Percentiles rank a stretch among this genome's conserved stretches.
phyloP scores from a whole-genome alignment of 2,797 vertebrate genomes.

The Parauchenoglanis punctatus region DNA sequence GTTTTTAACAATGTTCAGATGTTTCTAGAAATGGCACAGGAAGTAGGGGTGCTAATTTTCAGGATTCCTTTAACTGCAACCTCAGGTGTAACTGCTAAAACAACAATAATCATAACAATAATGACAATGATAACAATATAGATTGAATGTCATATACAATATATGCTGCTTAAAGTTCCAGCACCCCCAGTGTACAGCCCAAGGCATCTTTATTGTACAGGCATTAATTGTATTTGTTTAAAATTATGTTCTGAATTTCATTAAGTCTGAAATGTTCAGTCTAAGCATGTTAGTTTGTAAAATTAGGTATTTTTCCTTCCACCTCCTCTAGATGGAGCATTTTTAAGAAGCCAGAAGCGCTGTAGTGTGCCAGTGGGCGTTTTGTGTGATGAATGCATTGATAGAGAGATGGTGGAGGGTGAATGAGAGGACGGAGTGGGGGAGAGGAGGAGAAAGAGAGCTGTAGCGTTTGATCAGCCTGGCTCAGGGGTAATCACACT shows the following conservation, averaged over 20 bases:
- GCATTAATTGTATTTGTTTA: not conserved
- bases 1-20: not conserved
- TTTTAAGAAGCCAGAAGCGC: not conserved
- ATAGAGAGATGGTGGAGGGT: slow-evolving; percentile 28
- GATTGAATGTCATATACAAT: not conserved
- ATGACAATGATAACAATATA: not conserved
- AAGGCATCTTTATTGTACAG: not conserved
- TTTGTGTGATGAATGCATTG: slow-evolving; percentile 14
- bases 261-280: slow-evolving; percentile 1
- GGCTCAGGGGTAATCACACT: slow-evolving; percentile 63
- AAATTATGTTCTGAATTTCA: not conserved
- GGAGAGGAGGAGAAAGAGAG: slow-evolving; percentile 13
- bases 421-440: slow-evolving; percentile 29
- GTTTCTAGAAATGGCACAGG: not conserved
- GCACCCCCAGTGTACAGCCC: not conserved
- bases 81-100: not conserved
- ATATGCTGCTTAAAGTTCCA: not conserved
- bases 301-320: not conserved
- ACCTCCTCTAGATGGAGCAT: slow-evolving; percentile 52
- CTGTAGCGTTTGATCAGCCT: slow-evolving; percentile 60
- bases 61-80: not conserved
- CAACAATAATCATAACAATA: not conserved
- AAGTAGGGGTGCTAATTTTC: not conserved
- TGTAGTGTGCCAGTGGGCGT: slow-evolving; percentile 4
- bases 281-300: not conserved